phyloP scores from a whole-genome alignment of 2,113 vertebrate species.

The Galbula dea region DNA sequence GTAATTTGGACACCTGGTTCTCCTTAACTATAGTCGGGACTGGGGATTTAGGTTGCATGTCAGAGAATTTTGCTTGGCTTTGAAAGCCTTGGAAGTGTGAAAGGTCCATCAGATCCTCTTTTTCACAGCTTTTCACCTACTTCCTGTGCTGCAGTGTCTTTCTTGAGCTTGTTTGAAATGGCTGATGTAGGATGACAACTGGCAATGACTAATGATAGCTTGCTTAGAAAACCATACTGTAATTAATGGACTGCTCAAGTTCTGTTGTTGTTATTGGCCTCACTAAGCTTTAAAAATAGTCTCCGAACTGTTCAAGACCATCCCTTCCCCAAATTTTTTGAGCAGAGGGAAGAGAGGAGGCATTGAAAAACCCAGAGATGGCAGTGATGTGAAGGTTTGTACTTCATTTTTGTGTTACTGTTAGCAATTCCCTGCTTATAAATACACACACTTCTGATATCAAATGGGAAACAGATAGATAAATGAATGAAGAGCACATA shows the following conservation, averaged over 20 bases:
- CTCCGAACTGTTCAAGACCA: not conserved
- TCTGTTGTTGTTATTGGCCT: not conserved
- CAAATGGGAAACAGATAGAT: not conserved
- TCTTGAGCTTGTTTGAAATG: not conserved
- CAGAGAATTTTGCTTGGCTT: slow-evolving; percentile 24
- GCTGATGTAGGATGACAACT: not conserved
- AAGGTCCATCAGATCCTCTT: not conserved
- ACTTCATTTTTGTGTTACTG: not conserved
- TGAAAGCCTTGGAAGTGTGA: not conserved
- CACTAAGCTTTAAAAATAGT: not conserved
- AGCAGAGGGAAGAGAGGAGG: not conserved
- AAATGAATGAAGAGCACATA: not conserved
- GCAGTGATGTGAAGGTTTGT: not conserved
- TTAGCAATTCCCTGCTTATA: not conserved
- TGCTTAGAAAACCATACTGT: not conserved
- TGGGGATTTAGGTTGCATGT: not conserved
- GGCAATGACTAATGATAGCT: slow-evolving; percentile 6
- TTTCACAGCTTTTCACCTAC: slow-evolving; percentile 9
- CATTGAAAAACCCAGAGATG: not conserved
- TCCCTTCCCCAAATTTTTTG: not conserved
- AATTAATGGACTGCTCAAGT: not conserved
- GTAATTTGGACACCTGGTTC: not conserved
- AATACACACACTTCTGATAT: not conserved
- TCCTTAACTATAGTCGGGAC: not conserved
- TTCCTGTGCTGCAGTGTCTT: not conserved